Evolutionary conservation across 2,113 vertebrate species (phyloP), one percentile per base, ranked within the genome.

Genomic region (Arenaria interpres): DNA sequence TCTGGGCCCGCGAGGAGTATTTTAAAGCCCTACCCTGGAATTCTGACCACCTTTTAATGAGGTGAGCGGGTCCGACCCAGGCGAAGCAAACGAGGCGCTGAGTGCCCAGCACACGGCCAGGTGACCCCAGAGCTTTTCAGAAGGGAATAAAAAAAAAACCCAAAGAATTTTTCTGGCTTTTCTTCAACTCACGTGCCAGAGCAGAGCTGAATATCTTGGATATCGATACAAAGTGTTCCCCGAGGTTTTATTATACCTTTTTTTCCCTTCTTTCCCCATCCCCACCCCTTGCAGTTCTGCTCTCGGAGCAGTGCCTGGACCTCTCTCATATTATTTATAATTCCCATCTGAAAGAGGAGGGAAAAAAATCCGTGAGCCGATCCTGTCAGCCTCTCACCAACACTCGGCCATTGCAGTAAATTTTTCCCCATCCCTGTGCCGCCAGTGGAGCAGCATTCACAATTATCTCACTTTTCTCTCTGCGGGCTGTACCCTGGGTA

Each of bases 321-420:
- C 46, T 46, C 39, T n/a, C 37, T 50, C 48, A 41, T 25, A 8
- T 64, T 86, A 48, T 45, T 76, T 39, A 37, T 48, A 60, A 56
- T 75, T 74, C 22, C 71, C 6, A 59, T 21, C 43, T 45, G 33
- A 71, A 76, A 71, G 45, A 57, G 32, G 32, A 85, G 17, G 46
- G 6, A 30, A 57, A 74, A 74, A 10, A 37, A 35, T 8, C 43
- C 6, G 7, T 25, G 14, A 51, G 10, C n/a, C 12, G 82, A 60
- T 60, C 41, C 72, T 51, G 20, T 13, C 41, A 54, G 27, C 51
- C 51, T 51, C 88, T 87, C 56, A 41, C 14, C 43, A 7, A 74
- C 54, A 21, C 63, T 66, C 23, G 23, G 48, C 39, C 57, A 48
- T 9, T 0, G 0, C 37, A 57, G 37, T 7, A 19, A 18, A 21